Conservation (phyloP, 2,888 invertebrate genomes). For the Drosophila suboccidentalis region DNA sequence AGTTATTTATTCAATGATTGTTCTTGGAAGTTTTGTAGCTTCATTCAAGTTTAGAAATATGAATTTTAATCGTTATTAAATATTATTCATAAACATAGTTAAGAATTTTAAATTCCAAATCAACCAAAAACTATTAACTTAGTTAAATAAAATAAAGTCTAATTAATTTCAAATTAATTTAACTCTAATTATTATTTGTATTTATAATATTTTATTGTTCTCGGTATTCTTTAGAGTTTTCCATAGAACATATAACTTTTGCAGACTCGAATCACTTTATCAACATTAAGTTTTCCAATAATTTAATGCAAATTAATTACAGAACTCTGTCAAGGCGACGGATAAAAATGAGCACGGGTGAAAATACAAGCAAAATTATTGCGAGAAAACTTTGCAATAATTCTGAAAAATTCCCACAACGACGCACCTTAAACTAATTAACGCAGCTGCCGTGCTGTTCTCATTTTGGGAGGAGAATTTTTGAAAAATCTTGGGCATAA, state of each 20-base stretch:
- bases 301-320: conserved; percentile 60
- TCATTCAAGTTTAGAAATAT: too few species aligned
- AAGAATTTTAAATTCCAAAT: too few species aligned
- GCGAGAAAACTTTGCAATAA: conserved; percentile 39
- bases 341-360: neutral
- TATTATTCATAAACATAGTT: too few species aligned
- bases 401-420: conserved; percentile 38
- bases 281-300: conserved; percentile 50
- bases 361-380: conserved; percentile 18
- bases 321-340: conserved; percentile 39
- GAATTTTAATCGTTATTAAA: too few species aligned
- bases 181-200: too few species aligned
- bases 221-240: neutral
- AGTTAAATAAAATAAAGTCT: too few species aligned
- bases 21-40: too few species aligned
- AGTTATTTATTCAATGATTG: too few species aligned
- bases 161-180: too few species aligned
- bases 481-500: conserved; percentile 59
- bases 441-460: conserved; percentile 20
- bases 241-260: conserved; percentile 12
- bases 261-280: conserved; percentile 36
- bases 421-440: conserved; percentile 64
- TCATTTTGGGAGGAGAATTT: conserved; percentile 33
- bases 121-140: too few species aligned
- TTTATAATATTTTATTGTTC: neutral